A percentile compares a stretch with the other conserved stretches of the same genome.
Conservation (phyloP, 2,113 vertebrate species). For the Alouatta palliata region DNA sequence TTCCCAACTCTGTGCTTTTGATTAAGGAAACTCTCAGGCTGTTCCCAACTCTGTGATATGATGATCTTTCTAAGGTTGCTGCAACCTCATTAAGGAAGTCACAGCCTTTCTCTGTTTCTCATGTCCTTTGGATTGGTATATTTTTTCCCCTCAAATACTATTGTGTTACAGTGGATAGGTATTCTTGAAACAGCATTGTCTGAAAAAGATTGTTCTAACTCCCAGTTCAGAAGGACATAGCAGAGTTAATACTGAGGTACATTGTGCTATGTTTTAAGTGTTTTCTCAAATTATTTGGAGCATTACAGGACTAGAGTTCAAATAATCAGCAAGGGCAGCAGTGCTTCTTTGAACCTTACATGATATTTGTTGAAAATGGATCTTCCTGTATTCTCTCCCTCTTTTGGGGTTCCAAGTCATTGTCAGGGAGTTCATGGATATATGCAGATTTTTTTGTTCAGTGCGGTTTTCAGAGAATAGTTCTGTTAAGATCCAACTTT, state of each 20-base stretch:
- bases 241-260: background rate
- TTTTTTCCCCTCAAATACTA: no score
- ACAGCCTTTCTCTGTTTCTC: background rate
- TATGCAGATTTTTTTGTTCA: background rate
- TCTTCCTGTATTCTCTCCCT: background rate
- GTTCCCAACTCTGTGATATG: background rate
- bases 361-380: background rate
- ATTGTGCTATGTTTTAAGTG: background rate
- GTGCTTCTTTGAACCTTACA: background rate
- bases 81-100: background rate
- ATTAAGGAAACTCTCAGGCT: background rate
- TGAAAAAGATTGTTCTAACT: conserved; percentile 19
- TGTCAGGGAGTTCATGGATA: background rate
- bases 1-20: background rate
- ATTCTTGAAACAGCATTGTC: background rate
- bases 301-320: background rate
- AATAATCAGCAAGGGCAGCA: background rate
- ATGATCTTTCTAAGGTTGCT: background rate
- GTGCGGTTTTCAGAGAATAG: background rate
- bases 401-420: background rate
- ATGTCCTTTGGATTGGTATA: background rate
- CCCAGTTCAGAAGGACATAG: background rate
- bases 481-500: conserved; percentile 38
- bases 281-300: background rate
- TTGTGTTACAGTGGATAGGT: background rate